Evolutionary conservation across 2,888 invertebrate species (phyloP).

Genomic region (Elegia similella): DNA sequence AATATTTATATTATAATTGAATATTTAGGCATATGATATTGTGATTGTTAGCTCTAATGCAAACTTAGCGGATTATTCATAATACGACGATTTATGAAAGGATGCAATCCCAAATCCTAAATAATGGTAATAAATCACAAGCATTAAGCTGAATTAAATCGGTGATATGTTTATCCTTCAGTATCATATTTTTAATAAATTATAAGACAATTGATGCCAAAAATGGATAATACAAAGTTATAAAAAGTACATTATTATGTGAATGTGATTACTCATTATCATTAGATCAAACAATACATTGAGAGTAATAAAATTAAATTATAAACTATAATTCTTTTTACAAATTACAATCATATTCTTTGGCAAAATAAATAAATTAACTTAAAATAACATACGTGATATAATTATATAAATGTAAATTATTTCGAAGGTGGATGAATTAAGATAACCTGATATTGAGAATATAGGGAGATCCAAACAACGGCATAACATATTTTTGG

Average conservation of each 20-base stretch:
- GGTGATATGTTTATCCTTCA: background rate
- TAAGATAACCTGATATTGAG: too few species aligned
- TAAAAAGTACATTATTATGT: constrained; percentile 1
- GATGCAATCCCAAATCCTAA: background rate
- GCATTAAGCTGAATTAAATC: background rate
- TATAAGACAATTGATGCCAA: background rate
- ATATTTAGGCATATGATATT: background rate
- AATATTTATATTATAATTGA: background rate
- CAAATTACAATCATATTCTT: background rate
- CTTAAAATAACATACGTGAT: too few species aligned
- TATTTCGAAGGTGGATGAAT: too few species aligned
- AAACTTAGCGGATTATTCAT: background rate
- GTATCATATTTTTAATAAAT: background rate
- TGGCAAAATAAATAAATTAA: background rate
- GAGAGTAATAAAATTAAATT: background rate
- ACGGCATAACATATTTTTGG: too few species aligned
- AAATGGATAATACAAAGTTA: background rate
- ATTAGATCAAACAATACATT: background rate
- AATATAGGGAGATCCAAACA: too few species aligned
- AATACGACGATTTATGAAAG: background rate
- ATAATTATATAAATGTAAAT: too few species aligned
- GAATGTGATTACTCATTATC: constrained; percentile 3
- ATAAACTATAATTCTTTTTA: background rate
- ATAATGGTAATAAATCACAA: background rate
- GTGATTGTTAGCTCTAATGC: background rate